These are phyloP conservation scores for Caenorhabditis brenneri DNA, from an alignment of 1,140 invertebrate genomes.

Conservation along the genomic window DNA sequence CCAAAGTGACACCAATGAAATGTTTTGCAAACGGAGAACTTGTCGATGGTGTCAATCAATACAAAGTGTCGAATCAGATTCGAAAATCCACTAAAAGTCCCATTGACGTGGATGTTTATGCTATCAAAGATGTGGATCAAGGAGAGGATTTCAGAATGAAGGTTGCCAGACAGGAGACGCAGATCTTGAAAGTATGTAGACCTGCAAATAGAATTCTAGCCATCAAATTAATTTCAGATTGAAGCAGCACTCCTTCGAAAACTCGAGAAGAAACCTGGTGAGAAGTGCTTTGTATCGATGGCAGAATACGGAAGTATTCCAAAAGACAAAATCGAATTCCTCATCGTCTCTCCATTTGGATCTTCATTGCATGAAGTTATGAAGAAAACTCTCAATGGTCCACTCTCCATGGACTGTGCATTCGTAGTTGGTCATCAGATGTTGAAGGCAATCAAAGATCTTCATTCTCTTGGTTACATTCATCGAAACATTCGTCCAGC, in stretches of 20 bases:
- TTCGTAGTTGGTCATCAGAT: background rate
- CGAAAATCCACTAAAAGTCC: background rate
- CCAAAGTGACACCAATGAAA: background rate
- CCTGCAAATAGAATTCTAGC: too few species aligned
- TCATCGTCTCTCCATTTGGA: slow-evolving; percentile 6
- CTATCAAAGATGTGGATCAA: background rate
- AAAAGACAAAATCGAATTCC: slow-evolving; percentile 12
- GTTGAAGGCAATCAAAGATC: background rate
- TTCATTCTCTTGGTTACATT: background rate
- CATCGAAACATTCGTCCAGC: slow-evolving; percentile 5
- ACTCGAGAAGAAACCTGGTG: background rate
- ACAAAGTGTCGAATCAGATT: background rate
- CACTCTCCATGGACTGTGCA: background rate
- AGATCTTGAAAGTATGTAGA: background rate
- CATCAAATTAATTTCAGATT: background rate
- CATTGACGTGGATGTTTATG: background rate
- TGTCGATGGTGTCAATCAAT: slow-evolving; percentile 4
- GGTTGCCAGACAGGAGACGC: background rate
- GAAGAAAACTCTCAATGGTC: background rate
- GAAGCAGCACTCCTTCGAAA: slow-evolving; percentile 9
- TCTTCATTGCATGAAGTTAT: background rate
- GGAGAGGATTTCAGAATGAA: background rate
- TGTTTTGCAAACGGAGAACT: background rate
- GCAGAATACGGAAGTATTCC: background rate
- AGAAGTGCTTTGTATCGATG: background rate